These are phyloP conservation scores for Hyperoplus lanceolatus DNA, from an alignment of 2,797 vertebrate genomes.

Conservation along the genomic window DNA sequence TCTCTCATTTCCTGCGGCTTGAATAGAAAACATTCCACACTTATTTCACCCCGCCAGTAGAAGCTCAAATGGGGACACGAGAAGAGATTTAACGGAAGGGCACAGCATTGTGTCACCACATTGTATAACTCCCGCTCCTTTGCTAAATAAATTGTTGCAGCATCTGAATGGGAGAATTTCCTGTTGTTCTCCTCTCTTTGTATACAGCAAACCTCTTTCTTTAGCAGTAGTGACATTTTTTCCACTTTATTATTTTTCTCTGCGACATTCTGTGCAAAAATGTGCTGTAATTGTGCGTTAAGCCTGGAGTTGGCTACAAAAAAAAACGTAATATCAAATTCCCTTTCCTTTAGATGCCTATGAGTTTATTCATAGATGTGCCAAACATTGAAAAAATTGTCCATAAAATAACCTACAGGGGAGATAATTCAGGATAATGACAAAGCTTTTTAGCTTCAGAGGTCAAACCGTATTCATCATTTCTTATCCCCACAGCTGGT, in stretches of 20 bases:
- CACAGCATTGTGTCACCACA: not conserved
- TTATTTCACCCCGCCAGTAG: conserved; percentile 24
- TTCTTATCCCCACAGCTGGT: conserved; percentile 75
- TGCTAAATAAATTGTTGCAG: too few relatives aligned
- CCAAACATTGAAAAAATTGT: conserved; percentile 27
- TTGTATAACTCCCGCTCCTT: too few relatives aligned
- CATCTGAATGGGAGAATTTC: too few relatives aligned
- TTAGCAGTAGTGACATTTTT: too few relatives aligned
- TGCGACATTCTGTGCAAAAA: too few relatives aligned
- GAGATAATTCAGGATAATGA: conserved; percentile 68
- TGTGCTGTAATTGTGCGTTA: too few relatives aligned
- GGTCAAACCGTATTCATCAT: conserved; percentile 73
- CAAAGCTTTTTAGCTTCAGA: conserved; percentile 65
- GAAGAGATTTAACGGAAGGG: conserved; percentile 34
- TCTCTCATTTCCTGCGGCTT: conserved; percentile 40
- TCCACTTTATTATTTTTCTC: too few relatives aligned
- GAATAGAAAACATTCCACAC: conserved; percentile 22
- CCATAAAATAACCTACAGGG: conserved; percentile 48
- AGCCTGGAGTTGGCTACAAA: too few relatives aligned
- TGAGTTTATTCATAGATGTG: conserved; percentile 31
- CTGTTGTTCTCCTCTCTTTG: too few relatives aligned
- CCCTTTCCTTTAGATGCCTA: too few relatives aligned
- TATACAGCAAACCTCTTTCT: too few relatives aligned
- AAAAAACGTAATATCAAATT: too few relatives aligned
- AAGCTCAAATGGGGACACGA: conserved; percentile 18